Base-by-base conservation (phyloP, 2,113 vertebrate species). In the Cisticola juncidis region DNA sequence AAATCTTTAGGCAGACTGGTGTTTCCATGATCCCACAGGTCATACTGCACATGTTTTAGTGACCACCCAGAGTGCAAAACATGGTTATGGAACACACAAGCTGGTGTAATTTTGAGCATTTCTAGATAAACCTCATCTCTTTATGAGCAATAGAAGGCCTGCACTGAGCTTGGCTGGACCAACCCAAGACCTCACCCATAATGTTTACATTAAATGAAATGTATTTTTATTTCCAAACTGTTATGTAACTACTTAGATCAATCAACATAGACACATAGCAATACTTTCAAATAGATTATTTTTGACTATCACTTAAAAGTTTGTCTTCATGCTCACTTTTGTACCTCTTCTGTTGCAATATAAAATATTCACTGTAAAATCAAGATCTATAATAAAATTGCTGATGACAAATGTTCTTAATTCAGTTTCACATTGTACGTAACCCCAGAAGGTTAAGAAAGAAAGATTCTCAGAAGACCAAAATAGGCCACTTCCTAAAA, bases 161-260 rank as follows among this genome's bases (percentile, higher is more conserved):
- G 42, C 72, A 36, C 56, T 81, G 72, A 78, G 24, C 89, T 51
- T 50, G 74, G 54, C 56, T 92, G 77, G 80, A 90, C 76, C 74
- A 76, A 68, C 25, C 58, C 48, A 51, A 64, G 44, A 73, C 76
- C 33, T 84, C 18, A 18, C 47, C 72, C 17, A 18, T 44, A 44
- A 86, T 74, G 88, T 90, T 96, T 96, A 96, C 81, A 70, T 77
- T 50, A 92, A 70, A 16, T 15, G 36, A 80, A 86, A 88, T 40
- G 12, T 53, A 26, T 80, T 95, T 91, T 81, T 90, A 62, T 77
- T 90, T 94, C 33, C 62, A 64, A 26, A 35, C 25, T 81, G 12
- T 58, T 90, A 26, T 23, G 20, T 93, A 78, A 54, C 26, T 62
- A 15, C 12, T 51, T 62, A 38, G 14, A 33, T 42, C 12, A 22